These are phyloP conservation scores for Mico argentatus DNA, from an alignment of 2,797 vertebrate species.

Conservation along the genomic window DNA sequence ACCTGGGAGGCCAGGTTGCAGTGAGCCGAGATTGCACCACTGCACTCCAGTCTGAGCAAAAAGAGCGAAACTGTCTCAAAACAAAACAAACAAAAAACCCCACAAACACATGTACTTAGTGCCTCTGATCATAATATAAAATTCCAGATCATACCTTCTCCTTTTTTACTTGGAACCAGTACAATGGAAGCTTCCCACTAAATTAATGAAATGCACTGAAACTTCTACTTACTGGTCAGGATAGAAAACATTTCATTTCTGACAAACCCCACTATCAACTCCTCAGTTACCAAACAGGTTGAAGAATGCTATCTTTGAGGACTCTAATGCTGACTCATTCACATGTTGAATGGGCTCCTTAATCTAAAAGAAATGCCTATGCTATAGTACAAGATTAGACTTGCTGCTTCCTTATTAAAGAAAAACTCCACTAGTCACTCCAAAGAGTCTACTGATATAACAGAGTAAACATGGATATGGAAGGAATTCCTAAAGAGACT, in stretches of 20 bases:
- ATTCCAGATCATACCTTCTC: neutral
- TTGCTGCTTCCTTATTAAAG: conserved; percentile 23
- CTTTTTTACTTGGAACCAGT: conserved; percentile 3
- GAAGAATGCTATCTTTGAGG: neutral
- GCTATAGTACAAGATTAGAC: neutral
- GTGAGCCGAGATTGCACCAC: neutral
- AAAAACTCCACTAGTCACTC: neutral
- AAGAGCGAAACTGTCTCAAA: neutral
- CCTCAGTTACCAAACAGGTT: neutral
- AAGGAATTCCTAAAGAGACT: conserved; percentile 16
- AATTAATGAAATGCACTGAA: neutral
- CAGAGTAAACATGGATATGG: neutral
- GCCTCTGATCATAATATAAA: neutral
- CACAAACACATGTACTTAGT: neutral
- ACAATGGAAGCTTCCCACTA: neutral
- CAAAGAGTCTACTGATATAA: neutral
- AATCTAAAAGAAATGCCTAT: conserved; percentile 14
- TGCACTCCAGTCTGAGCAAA: neutral
- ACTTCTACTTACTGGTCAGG: neutral
- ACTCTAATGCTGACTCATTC: neutral
- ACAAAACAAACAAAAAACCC: neutral
- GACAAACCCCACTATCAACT: neutral
- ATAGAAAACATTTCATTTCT: conserved; percentile 37
- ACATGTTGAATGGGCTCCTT: neutral
- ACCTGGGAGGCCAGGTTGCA: neutral